Conservation (phyloP, 1,140 invertebrate species). For the Trichomalopsis sarcophagae region DNA sequence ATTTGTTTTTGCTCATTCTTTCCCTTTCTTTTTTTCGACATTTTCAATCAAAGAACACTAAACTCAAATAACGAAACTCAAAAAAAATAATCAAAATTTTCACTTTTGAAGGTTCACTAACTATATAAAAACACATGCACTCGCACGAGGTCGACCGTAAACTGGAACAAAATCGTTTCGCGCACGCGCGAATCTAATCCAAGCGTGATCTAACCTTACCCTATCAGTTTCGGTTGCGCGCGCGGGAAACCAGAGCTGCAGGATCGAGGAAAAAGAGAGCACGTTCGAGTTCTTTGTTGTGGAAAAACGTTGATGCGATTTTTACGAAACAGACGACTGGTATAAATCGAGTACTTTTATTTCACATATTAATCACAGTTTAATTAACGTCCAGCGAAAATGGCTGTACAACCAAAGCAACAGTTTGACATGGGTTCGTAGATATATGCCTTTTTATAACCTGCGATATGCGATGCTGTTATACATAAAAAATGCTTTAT, state of each 20-base stretch:
- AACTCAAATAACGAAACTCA: neutral
- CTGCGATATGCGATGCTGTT: neutral
- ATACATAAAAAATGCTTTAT: conserved; percentile 29
- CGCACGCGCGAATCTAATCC: neutral
- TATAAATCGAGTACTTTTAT: conserved; percentile 44
- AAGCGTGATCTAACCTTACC: conserved; percentile 4
- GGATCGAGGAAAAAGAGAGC: neutral
- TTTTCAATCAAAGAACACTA: conserved; percentile 5
- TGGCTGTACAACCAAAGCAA: conserved; percentile 66
- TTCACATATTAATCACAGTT: conserved; percentile 19
- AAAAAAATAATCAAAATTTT: conserved; percentile 3
- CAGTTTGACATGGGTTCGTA: conserved; percentile 61
- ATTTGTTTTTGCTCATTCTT: conserved; percentile 26
- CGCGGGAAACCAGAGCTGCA: conserved; percentile 30
- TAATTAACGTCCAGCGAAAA: conserved; percentile 32
- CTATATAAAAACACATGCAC: neutral
- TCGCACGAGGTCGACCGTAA: neutral
- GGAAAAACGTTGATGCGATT: neutral
- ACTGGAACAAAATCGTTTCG: neutral
- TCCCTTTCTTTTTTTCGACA: conserved; percentile 45
- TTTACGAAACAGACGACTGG: neutral
- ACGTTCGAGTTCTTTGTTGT: conserved; percentile 1
- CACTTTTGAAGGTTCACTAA: neutral
- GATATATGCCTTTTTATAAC: conserved; percentile 45
- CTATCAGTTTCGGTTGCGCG: neutral